Evolutionary conservation across 92 coral and sea anemone species (phyloP).

Genomic region (Blastomussa wellsi): DNA sequence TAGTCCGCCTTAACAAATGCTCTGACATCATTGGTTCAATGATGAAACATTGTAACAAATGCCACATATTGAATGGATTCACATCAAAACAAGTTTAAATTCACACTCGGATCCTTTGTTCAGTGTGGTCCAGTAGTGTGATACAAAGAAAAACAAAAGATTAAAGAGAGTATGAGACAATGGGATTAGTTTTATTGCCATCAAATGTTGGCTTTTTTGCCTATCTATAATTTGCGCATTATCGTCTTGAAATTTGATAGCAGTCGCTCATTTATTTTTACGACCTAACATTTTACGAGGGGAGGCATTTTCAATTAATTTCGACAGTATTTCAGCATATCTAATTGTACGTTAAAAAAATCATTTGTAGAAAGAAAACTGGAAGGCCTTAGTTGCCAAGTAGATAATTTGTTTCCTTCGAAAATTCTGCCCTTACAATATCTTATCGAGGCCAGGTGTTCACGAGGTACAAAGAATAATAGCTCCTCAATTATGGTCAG

Average conservation of each 20-base stretch:
- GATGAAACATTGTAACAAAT: background rate
- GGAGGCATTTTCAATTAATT: background rate
- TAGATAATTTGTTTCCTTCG: background rate
- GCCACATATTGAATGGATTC: background rate
- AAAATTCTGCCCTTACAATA: background rate
- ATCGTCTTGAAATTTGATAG: background rate
- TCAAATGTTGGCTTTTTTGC: background rate
- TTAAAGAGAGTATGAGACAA: background rate
- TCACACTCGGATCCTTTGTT: background rate
- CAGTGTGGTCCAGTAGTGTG: background rate
- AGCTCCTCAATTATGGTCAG: constrained; percentile 21
- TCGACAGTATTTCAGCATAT: background rate
- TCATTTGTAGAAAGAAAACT: background rate
- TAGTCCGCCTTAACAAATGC: background rate
- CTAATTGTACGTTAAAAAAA: background rate
- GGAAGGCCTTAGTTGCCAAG: background rate
- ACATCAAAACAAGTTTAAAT: background rate
- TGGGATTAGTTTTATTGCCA: background rate
- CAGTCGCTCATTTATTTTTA: background rate
- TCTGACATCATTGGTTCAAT: background rate
- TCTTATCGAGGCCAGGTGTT: constrained; percentile 34
- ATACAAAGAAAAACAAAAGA: background rate
- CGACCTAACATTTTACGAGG: background rate
- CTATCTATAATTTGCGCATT: background rate
- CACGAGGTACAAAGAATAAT: constrained; percentile 19